phyloP scores from a whole-genome alignment of 1,140 invertebrate genomes.

The Sipha flava region DNA sequence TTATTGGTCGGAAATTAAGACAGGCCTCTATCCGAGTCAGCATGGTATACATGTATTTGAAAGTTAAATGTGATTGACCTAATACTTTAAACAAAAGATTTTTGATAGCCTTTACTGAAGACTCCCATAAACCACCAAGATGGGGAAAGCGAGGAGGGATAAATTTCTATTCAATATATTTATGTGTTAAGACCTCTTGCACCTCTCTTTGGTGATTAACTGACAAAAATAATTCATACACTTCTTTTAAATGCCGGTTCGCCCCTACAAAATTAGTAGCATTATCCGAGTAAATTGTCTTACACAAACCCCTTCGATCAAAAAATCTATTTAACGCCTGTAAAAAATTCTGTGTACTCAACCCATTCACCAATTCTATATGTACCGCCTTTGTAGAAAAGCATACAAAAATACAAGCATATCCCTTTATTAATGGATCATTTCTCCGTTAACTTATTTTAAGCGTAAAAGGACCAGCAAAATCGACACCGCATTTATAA shows the following conservation, averaged over 20 bases:
- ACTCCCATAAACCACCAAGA: too few relatives aligned
- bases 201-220: too few relatives aligned
- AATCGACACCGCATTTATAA: slow-evolving; percentile 34
- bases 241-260: slow-evolving; percentile 32
- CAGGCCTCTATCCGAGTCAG: slow-evolving; percentile 39
- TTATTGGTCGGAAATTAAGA: slow-evolving; percentile 40
- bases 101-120: too few relatives aligned
- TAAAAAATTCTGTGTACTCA: slow-evolving; percentile 40
- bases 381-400: slow-evolving; percentile 41
- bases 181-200: too few relatives aligned
- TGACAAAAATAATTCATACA: background rate
- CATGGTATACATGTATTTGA: slow-evolving; percentile 41
- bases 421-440: slow-evolving; percentile 38
- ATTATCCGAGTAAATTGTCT: slow-evolving; percentile 40
- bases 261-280: slow-evolving; percentile 41
- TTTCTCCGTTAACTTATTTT: slow-evolving; percentile 34
- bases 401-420: slow-evolving; percentile 43
- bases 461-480: slow-evolving; percentile 40
- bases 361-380: slow-evolving; percentile 41
- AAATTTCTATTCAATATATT: too few relatives aligned
- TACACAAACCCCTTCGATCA: slow-evolving; percentile 35
- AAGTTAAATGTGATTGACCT: slow-evolving; percentile 31
- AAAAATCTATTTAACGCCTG: slow-evolving; percentile 39
- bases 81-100: slow-evolving; percentile 37
- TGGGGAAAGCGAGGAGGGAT: too few relatives aligned